phyloP scores from a whole-genome alignment of 2,113 vertebrate genomes.

The Circaetus cinerascens region DNA sequence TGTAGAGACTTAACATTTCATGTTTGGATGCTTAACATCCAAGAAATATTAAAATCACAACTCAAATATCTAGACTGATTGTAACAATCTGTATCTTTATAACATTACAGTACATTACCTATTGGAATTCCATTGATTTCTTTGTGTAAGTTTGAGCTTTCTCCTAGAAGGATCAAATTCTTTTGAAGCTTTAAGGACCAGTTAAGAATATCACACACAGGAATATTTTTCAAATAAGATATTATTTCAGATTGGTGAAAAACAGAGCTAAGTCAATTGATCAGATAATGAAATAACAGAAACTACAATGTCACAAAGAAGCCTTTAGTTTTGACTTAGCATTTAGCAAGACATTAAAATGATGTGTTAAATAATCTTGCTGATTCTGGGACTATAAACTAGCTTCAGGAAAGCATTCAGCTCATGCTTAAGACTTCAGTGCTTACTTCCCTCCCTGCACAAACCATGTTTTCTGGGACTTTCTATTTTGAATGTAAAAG shows the following conservation, averaged over 20 bases:
- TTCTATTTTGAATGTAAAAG: neutral
- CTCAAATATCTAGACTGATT: neutral
- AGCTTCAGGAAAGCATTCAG: neutral
- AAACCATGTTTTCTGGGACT: neutral
- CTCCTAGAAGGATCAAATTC: slow-evolving; percentile 28
- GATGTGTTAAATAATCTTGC: neutral
- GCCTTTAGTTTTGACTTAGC: neutral
- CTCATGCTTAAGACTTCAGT: neutral
- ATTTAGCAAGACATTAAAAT: neutral
- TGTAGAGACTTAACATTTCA: neutral
- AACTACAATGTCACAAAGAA: neutral
- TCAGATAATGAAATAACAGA: neutral
- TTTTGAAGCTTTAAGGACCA: slow-evolving; percentile 47
- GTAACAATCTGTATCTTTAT: neutral
- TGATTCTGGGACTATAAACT: neutral
- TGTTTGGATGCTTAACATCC: neutral
- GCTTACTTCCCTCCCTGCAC: neutral
- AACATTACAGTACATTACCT: slow-evolving; percentile 48
- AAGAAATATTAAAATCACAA: neutral
- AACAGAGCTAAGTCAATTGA: neutral
- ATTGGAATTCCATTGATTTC: neutral
- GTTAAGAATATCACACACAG: slow-evolving; percentile 24
- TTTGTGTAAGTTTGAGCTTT: slow-evolving; percentile 39
- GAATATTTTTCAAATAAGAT: neutral
- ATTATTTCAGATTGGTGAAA: neutral